A percentile compares a stretch with the other conserved stretches of the same genome.
These are phyloP conservation scores for Leucoptera coffeella DNA, from an alignment of 2,888 invertebrate species.

Conservation along the genomic window DNA sequence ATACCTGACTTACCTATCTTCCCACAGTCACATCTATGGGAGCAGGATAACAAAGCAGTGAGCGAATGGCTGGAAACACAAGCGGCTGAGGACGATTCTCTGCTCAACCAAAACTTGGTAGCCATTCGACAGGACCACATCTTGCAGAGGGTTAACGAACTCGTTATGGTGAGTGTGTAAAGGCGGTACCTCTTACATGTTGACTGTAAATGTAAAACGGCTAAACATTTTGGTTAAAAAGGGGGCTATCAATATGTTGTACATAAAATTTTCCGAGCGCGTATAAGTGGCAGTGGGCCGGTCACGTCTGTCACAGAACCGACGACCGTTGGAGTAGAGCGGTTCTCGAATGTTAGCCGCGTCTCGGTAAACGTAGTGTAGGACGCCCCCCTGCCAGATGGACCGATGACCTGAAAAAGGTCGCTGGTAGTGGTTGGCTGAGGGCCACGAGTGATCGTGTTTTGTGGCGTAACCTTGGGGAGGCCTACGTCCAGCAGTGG, in stretches of 20 bases:
- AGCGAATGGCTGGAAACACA: constrained; percentile 71
- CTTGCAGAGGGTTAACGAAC: constrained; percentile 69
- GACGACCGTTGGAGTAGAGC: no score
- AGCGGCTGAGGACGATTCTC: constrained; percentile 55
- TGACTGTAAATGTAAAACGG: not conserved
- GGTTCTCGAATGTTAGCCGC: no score
- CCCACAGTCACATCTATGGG: constrained; percentile 75
- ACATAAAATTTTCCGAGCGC: not conserved
- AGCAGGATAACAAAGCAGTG: constrained; percentile 68
- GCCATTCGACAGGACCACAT: constrained; percentile 80
- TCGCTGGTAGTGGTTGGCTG: no score
- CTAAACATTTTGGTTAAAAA: not conserved
- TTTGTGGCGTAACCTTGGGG: no score
- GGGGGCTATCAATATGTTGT: not conserved
- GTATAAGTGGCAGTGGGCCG: no score
- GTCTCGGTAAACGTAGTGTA: no score
- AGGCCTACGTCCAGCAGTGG: no score
- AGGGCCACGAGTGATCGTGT: no score
- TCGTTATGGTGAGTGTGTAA: constrained; percentile 61
- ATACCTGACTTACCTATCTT: not conserved
- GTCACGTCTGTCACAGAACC: no score
- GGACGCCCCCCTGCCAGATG: no score
- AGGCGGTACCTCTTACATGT: not conserved
- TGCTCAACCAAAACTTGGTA: constrained; percentile 70
- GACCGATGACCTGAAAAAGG: no score